Conservation (phyloP, 2,113 vertebrate genomes). For the Bos indicus region DNA sequence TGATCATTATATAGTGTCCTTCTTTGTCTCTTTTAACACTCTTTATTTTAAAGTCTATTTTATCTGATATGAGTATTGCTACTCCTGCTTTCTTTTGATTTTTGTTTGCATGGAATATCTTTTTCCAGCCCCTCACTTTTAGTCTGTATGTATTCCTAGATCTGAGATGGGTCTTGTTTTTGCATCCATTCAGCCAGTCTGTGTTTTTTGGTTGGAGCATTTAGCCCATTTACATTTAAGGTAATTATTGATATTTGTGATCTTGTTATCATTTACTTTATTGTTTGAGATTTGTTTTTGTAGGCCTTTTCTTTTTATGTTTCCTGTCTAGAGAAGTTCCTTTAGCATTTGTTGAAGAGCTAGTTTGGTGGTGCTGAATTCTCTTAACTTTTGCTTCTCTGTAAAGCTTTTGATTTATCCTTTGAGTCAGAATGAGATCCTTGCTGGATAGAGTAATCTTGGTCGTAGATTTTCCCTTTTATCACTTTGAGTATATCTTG, state of each 20-base stretch:
- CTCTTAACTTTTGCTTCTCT: not conserved
- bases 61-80: not conserved
- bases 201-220: not conserved
- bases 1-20: not conserved
- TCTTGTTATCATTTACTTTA: not conserved
- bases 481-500: not conserved
- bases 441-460: not conserved
- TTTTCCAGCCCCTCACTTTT: not conserved
- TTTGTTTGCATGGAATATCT: not conserved
- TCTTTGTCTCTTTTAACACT: not conserved
- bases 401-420: not conserved
- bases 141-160: not conserved
- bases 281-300: not conserved
- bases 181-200: not conserved
- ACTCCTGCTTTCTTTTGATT: not conserved
- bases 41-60: not conserved
- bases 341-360: not conserved
- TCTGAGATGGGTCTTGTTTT: not conserved
- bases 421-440: not conserved
- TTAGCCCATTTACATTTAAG: not conserved
- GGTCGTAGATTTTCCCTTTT: not conserved
- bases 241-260: not conserved
- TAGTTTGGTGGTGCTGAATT: not conserved
- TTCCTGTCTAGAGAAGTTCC: not conserved
- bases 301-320: not conserved